Percentiles rank a stretch among this genome's conserved stretches.
phyloP scores from a whole-genome alignment of 2,888 invertebrate species.

The Sacculina carcini region DNA sequence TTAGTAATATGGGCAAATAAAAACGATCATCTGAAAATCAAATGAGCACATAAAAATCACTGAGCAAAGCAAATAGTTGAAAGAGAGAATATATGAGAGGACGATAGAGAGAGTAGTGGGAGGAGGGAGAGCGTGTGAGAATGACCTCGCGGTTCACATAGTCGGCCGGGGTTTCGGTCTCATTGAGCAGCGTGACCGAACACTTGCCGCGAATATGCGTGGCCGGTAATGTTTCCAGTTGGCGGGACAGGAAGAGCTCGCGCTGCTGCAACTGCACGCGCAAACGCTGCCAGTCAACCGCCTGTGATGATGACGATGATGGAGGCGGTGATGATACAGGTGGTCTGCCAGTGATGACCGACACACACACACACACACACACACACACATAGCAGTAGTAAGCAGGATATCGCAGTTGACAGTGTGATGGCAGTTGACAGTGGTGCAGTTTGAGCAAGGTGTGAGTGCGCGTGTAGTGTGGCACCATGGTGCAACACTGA shows the following conservation, averaged over 20 bases:
- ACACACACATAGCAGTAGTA: not conserved
- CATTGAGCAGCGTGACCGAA: constrained; percentile 91
- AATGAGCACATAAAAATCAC: no score
- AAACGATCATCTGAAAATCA: no score
- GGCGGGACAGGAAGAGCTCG: constrained; percentile 88
- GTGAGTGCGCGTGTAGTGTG: no score
- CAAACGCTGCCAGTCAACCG: constrained; percentile 59
- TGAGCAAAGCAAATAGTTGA: no score
- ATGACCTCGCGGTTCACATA: constrained; percentile 55
- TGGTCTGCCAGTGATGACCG: constrained; percentile 2
- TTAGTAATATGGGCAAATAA: no score
- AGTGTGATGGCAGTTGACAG: not conserved
- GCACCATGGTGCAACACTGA: no score
- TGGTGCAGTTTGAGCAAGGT: no score
- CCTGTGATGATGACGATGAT: constrained; percentile 7
- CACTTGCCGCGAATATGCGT: constrained; percentile 99
- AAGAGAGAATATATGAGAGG: no score
- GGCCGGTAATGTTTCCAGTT: constrained; percentile 91
- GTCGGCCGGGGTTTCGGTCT: constrained; percentile 84
- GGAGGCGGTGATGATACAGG: constrained; percentile 15
- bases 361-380: not conserved
- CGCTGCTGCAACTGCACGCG: constrained; percentile 93
- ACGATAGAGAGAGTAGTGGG: no score
- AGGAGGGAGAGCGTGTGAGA: no score
- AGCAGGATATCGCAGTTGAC: not conserved